A percentile compares a stretch with the other conserved stretches of the same genome.
These are phyloP conservation scores for Anarsia innoxiella DNA, from an alignment of 2,888 invertebrate species.

Conservation along the genomic window DNA sequence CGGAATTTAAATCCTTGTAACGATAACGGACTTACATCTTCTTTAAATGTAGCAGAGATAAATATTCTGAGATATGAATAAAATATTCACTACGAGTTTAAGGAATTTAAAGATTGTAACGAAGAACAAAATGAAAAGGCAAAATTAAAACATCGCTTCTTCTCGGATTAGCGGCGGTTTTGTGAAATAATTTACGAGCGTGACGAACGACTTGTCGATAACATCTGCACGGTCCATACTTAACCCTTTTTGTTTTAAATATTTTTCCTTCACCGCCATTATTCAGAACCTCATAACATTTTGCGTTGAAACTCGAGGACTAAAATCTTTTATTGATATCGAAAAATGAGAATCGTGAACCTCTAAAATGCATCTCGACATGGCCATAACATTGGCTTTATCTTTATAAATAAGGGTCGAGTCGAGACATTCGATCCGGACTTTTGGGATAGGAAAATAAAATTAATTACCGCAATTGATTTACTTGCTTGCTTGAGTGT, in stretches of 20 bases:
- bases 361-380: constrained; percentile 43
- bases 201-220: constrained; percentile 72
- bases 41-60: constrained; percentile 34
- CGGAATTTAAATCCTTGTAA: constrained; percentile 47
- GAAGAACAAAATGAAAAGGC: constrained; percentile 53
- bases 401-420: constrained; percentile 42
- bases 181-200: constrained; percentile 73
- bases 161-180: constrained; percentile 69
- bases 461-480: constrained; percentile 40
- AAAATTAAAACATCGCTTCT: constrained; percentile 70
- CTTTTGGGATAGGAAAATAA: constrained; percentile 31
- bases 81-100: constrained; percentile 49
- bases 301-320: constrained; percentile 55
- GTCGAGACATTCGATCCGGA: constrained; percentile 26
- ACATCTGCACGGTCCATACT: constrained; percentile 66
- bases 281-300: constrained; percentile 69
- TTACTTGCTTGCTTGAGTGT: constrained; percentile 36
- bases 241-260: constrained; percentile 68
- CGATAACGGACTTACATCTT: constrained; percentile 42
- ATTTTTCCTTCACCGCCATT: constrained; percentile 62
- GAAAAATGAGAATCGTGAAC: constrained; percentile 57
- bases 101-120: constrained; percentile 46
- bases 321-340: constrained; percentile 64
- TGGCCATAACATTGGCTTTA: constrained; percentile 38
- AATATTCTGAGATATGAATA: constrained; percentile 48